Base-by-base conservation (phyloP, 2,113 vertebrate genomes). In the Solenodon paradoxus region DNA sequence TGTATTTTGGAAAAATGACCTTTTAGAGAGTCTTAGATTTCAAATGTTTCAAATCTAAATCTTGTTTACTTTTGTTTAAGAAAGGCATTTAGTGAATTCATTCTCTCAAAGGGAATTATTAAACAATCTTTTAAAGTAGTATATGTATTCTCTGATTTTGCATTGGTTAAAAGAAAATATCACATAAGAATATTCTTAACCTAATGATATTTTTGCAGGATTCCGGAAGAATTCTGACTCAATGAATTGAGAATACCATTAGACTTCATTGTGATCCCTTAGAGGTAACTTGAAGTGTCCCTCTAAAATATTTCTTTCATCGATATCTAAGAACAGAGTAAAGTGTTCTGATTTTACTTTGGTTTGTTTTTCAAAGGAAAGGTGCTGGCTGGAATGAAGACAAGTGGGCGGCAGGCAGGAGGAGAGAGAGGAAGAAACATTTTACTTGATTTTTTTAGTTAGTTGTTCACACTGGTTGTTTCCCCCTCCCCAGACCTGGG, bases 21-120 rank as follows among this genome's bases (percentile, higher is more conserved):
- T 93, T 86, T 74, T 63, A 9, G 45, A 55, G 30, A 47, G 35
- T 35, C 61, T 88, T 84, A 42, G 51, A 38, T 80, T 96, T 15
- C 20, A 92, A 90, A 51, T 90, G 16, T 88, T 35, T 96, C 45
- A 80, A 57, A 66, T 19, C 32, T 68, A 88, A 79, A 42, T 53
- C 4, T 92, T 11, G 2, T 88, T 90, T 80, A 88, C 55, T 87
- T 81, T 88, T 92, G 30, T 63, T 79, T 77, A 97, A 11, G 22
- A 53, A 87, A 95, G 17, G 8, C 24, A 64, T 81, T 68, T 69
- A 90, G n/a, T 79, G n/a, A 47, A 10, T 53, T 55, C 78, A 79
- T 81, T 82, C 79, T 83, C 53, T 95, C 15, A 63, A 35, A 77
- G 32, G 83, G 28, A 94, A 87, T 38, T 94, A 72, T 77, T 85